Conservation (phyloP, 2,113 vertebrate genomes). For the Chaetodon trifascialis region DNA sequence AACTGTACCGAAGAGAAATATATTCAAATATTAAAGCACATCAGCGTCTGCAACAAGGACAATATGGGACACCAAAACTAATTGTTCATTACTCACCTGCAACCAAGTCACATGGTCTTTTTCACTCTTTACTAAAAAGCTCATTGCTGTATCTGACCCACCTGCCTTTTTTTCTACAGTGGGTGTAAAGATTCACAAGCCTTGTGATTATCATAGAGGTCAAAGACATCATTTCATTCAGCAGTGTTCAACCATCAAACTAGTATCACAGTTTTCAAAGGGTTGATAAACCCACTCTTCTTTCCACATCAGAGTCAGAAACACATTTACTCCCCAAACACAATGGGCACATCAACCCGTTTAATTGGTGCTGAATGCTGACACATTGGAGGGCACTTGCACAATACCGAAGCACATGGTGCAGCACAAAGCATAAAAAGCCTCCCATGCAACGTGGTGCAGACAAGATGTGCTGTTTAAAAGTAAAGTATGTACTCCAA, state of each 20-base stretch:
- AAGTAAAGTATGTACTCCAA: not conserved
- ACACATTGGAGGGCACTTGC: conserved; percentile 19
- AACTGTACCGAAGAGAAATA: not conserved
- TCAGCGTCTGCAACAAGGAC: not conserved
- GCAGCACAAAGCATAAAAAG: conserved; percentile 19
- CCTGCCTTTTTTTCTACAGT: not conserved
- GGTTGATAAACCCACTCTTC: conserved; percentile 10
- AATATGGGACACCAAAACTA: not conserved
- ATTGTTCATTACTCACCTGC: too few species aligned
- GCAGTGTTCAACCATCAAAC: not conserved
- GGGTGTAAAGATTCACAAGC: conserved; percentile 28
- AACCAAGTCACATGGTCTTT: not conserved
- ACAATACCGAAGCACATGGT: not conserved
- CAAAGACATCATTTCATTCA: conserved; percentile 9
- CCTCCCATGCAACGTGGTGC: not conserved
- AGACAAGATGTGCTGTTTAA: not conserved
- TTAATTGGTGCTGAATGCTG: conserved; percentile 31
- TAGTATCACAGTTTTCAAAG: not conserved
- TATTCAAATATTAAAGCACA: not conserved
- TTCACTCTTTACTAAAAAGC: conserved; percentile 19
- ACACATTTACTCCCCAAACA: conserved; percentile 1
- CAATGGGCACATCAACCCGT: conserved; percentile 13
- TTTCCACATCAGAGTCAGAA: conserved; percentile 21
- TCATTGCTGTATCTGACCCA: not conserved
- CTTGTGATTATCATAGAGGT: conserved; percentile 25